Evolutionary conservation across 2,888 invertebrate genomes (phyloP).

Genomic region (Drosophila rellima): DNA sequence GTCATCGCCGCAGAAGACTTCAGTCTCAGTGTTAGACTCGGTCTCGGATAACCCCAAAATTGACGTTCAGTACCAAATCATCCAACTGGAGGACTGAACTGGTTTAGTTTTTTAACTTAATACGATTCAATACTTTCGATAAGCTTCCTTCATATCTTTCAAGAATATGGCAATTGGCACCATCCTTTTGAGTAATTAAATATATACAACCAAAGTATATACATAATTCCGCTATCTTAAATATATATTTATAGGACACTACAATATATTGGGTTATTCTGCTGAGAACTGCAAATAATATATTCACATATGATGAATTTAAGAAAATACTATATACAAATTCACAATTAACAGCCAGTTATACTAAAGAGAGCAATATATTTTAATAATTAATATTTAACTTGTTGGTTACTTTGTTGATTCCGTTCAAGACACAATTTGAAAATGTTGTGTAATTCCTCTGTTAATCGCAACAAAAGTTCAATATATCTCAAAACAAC

Average conservation of each 20-base stretch:
- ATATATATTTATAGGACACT: neutral
- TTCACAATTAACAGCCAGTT: slow-evolving; percentile 8
- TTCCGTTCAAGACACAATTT: neutral
- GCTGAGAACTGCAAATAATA: slow-evolving; percentile 1
- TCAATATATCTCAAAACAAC: neutral
- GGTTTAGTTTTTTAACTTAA: neutral
- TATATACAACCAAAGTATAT: neutral
- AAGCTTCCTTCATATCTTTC: neutral
- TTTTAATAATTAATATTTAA: slow-evolving; percentile 6
- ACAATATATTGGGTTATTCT: neutral
- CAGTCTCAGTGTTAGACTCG: neutral
- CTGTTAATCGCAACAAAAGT: neutral
- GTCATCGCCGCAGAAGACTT: slow-evolving; percentile 8
- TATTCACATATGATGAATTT: neutral
- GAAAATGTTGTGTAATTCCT: neutral
- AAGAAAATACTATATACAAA: slow-evolving; percentile 6
- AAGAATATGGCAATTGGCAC: neutral
- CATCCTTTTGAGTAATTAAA: neutral
- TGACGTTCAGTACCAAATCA: neutral
- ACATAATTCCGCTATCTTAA: neutral
- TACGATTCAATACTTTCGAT: neutral
- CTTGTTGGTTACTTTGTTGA: neutral
- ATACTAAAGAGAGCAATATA: slow-evolving; percentile 9
- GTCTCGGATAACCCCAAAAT: neutral
- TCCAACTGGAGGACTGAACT: neutral